phyloP scores from a whole-genome alignment of 2,113 vertebrate genomes.

The Scolopax mira region DNA sequence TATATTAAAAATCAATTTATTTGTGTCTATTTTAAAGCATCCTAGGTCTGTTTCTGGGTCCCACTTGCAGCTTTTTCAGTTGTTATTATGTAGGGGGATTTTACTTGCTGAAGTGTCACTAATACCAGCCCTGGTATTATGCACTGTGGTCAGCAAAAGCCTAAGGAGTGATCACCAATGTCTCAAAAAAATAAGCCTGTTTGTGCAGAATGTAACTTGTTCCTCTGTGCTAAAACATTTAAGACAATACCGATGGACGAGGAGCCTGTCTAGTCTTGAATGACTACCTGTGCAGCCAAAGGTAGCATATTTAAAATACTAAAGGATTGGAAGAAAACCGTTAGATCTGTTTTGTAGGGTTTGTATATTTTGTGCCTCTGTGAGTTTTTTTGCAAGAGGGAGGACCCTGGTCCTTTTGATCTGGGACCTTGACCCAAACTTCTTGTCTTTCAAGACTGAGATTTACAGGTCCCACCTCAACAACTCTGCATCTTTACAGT shows the following conservation, averaged over 20 bases:
- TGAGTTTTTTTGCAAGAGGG: neutral
- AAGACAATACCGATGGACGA: neutral
- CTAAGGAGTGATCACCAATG: neutral
- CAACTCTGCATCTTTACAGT: neutral
- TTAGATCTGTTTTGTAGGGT: neutral
- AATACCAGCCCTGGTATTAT: neutral
- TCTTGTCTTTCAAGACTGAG: neutral
- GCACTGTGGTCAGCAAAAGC: neutral
- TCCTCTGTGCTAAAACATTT: neutral
- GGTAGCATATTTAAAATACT: neutral
- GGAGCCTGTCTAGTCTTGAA: neutral
- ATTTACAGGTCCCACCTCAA: neutral
- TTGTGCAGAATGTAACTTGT: neutral
- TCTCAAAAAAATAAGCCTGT: neutral
- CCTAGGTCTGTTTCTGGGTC: neutral
- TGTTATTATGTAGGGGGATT: neutral
- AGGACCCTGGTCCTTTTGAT: neutral
- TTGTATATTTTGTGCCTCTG: neutral
- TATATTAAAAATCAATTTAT: neutral
- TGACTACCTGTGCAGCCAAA: neutral
- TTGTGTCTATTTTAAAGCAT: neutral
- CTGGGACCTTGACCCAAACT: neutral
- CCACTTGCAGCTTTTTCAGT: neutral
- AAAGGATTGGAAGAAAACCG: neutral
- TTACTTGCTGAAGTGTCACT: neutral